Conservation (phyloP, 2,797 vertebrate species). For the Rhinichthys osculus region DNA sequence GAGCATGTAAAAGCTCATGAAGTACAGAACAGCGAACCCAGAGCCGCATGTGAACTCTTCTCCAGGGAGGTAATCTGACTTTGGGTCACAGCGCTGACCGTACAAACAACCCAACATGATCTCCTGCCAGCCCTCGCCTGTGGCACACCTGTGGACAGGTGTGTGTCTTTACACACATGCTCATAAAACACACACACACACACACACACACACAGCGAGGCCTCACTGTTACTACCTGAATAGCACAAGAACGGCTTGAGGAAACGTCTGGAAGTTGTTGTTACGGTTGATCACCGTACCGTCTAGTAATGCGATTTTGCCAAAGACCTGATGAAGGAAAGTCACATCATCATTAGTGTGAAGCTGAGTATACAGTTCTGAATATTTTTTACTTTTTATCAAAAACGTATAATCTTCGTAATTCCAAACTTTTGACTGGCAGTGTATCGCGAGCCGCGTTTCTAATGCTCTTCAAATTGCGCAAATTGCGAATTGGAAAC, state of each 20-base stretch:
- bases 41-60: constrained; percentile 92
- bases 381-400: too few species aligned
- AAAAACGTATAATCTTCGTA: too few species aligned
- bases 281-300: constrained; percentile 91
- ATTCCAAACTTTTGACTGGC: too few species aligned
- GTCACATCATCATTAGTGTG: background rate
- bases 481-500: too few species aligned
- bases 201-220: background rate
- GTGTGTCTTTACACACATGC: background rate
- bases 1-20: constrained; percentile 96
- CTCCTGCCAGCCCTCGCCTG: constrained; percentile 93
- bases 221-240: constrained; percentile 80
- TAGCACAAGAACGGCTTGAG: constrained; percentile 89
- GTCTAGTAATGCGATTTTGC: constrained; percentile 92
- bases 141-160: constrained; percentile 82
- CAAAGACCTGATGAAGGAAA: constrained; percentile 81
- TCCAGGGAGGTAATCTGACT: constrained; percentile 86
- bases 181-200: background rate
- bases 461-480: too few species aligned
- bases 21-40: constrained; percentile 89
- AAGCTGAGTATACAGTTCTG: background rate
- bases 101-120: constrained; percentile 91
- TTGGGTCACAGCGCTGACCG: constrained; percentile 87
- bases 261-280: constrained; percentile 96
- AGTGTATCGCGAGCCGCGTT: too few species aligned